Base-by-base conservation (phyloP, 2,113 vertebrate genomes). In the Herpetotheres cachinnans region DNA sequence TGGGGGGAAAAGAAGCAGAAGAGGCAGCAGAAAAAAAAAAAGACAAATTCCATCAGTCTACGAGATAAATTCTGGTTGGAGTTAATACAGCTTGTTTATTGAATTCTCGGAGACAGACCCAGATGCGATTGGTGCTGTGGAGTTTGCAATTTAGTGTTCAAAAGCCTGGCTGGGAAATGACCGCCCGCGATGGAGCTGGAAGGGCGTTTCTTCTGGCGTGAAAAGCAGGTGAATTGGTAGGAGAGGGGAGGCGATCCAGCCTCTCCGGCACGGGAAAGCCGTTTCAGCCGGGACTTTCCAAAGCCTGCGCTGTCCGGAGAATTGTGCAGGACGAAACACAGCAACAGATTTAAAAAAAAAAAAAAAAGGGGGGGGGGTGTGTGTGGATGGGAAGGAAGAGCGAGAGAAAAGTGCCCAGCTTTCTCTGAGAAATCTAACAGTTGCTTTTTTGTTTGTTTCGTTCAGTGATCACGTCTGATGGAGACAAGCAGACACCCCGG, bases 71-170 rank as follows among this genome's bases (percentile, higher is more conserved):
- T 95, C 95, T 95, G 79, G 73, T 93, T 94, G 90, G 86, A 95
- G 85, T 91, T 97, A 95, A 93, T 80, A 66, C 61, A 92, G 89
- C 72, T 93, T 97, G 93, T 97, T 97, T 97, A 90, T 59, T 90
- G 87, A 97, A 96, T 86, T 96, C 89, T 90, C 66, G 36, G 82
- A 69, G 70, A 79, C 52, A 93, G 83, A 78, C 82, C 73, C 90
- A n/a, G 44, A 87, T 18, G 77, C n/a, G 16, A 71, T 95, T 97
- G 92, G 87, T 95, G 86, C 62, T 70, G 95, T 34, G 13, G 72
- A 92, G 66, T 85, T 96, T 36, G 80, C 86, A 81, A 61, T 97
- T 95, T 89, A 77, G 42, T 50, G 97, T 91, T 79, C 69, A 50
- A 93, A 86, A 72, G 50, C 70, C 87, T 72, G 90, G 38, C 72